Percentiles rank a stretch among this genome's conserved stretches.
Conservation (phyloP, 2,888 invertebrate genomes). For the Isoperla grammatica region DNA sequence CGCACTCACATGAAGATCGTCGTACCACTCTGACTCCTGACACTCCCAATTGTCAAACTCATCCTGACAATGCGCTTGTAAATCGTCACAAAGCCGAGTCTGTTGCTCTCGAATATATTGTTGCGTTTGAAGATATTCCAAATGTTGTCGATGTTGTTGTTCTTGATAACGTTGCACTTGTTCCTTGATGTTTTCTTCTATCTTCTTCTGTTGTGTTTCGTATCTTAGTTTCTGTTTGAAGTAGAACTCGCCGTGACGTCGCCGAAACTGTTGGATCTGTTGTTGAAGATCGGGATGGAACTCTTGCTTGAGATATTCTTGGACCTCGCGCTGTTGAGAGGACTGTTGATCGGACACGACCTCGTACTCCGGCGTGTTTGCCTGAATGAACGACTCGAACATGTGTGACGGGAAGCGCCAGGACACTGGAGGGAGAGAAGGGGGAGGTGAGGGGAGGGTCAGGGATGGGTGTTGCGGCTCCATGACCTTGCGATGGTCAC, state of each 20-base stretch:
- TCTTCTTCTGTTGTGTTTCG: not conserved
- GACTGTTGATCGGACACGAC: not conserved
- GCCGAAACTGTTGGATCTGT: constrained; percentile 7
- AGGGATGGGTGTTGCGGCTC: not conserved
- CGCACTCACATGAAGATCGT: no score
- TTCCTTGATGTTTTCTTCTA: not conserved
- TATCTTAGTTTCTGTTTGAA: not conserved
- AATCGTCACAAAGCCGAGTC: no score
- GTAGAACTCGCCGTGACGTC: constrained; percentile 12
- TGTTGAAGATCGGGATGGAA: constrained; percentile 6
- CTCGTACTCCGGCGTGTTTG: not conserved
- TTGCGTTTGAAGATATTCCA: not conserved
- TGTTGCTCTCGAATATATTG: not conserved
- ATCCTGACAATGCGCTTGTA: no score
- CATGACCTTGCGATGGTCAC: not conserved
- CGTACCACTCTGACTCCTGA: no score
- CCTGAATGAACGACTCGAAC: constrained; percentile 14
- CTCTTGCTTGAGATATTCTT: constrained; percentile 10
- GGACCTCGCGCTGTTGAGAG: not conserved
- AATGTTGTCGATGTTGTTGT: constrained; percentile 1
- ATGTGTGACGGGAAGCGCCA: constrained; percentile 18
- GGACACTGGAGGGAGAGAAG: constrained; percentile 9
- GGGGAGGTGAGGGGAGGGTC: not conserved
- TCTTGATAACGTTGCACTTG: constrained; percentile 9
- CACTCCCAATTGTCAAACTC: no score